Percentiles rank a stretch among this genome's conserved stretches.
Conservation (phyloP, 2,888 invertebrate genomes). For the Dorcus parallelipipedus region DNA sequence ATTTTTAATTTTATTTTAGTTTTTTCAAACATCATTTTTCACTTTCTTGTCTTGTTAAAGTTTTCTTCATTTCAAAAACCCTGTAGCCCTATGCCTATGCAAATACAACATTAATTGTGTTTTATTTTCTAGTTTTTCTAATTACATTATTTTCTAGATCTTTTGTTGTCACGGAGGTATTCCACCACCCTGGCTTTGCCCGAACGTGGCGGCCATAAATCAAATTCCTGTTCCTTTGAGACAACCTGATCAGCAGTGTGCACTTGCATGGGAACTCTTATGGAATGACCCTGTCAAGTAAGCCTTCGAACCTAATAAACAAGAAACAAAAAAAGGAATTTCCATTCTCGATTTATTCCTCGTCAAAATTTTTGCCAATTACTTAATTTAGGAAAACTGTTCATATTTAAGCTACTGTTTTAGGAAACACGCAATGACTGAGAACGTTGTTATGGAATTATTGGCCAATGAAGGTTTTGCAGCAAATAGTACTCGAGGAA, state of each 20-base stretch:
- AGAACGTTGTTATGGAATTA: conserved; percentile 53
- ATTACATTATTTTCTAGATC: conserved; percentile 49
- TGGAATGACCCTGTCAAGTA: conserved; percentile 73
- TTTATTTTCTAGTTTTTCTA: too few species aligned
- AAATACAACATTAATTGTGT: neutral
- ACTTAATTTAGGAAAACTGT: neutral
- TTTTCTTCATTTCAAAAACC: too few species aligned
- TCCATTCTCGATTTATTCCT: too few species aligned
- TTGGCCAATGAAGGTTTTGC: conserved; percentile 65
- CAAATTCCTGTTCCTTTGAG: conserved; percentile 62
- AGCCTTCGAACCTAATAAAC: conserved; percentile 1
- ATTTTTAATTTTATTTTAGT: too few species aligned
- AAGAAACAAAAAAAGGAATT: neutral
- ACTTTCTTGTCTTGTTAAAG: too few species aligned
- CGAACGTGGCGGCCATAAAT: conserved; percentile 60
- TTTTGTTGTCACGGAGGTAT: conserved; percentile 80
- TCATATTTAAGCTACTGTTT: conserved; percentile 7
- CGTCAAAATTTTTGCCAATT: neutral
- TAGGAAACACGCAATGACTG: conserved; percentile 50
- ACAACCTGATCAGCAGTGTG: conserved; percentile 64
- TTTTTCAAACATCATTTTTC: too few species aligned
- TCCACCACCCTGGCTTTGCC: conserved; percentile 66
- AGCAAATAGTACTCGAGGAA: conserved; percentile 63
- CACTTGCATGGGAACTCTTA: conserved; percentile 74
- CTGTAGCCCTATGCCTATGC: too few species aligned